Evolutionary conservation across 2,888 invertebrate species (phyloP).

Genomic region (Nephrotoma appendiculata): DNA sequence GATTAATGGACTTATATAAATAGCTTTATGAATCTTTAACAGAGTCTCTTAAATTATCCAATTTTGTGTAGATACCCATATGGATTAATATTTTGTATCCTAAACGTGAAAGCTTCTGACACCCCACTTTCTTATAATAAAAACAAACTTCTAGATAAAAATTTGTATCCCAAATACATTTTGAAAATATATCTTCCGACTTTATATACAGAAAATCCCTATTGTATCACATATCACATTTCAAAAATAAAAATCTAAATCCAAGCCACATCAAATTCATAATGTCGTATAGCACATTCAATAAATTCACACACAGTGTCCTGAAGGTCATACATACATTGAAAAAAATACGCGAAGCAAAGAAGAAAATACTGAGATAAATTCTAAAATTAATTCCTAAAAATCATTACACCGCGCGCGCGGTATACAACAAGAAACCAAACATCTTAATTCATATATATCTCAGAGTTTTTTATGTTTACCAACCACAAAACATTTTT

Average conservation of each 20-base stretch:
- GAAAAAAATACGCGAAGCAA: not conserved
- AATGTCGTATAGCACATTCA: not conserved
- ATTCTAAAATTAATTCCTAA: not conserved
- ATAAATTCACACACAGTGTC: not conserved
- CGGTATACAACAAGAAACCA: not conserved
- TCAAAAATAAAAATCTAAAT: not conserved
- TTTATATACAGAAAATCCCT: not conserved
- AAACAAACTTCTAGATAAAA: no score
- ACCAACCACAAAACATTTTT: not conserved
- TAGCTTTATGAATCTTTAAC: no score
- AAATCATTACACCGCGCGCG: not conserved
- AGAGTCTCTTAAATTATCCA: no score
- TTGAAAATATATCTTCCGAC: no score
- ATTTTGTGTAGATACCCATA: no score
- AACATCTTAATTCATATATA: not conserved
- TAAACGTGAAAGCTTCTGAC: no score
- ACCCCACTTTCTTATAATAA: no score
- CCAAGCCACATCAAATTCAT: not conserved
- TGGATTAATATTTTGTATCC: no score
- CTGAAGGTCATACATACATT: not conserved
- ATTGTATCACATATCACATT: not conserved
- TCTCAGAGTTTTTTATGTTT: not conserved
- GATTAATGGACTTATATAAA: no score
- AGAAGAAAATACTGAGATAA: not conserved
- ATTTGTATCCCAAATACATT: no score